Percentiles rank a stretch among this genome's conserved stretches.
phyloP scores from a whole-genome alignment of 1,140 invertebrate genomes.

The Helicoverpa zea region DNA sequence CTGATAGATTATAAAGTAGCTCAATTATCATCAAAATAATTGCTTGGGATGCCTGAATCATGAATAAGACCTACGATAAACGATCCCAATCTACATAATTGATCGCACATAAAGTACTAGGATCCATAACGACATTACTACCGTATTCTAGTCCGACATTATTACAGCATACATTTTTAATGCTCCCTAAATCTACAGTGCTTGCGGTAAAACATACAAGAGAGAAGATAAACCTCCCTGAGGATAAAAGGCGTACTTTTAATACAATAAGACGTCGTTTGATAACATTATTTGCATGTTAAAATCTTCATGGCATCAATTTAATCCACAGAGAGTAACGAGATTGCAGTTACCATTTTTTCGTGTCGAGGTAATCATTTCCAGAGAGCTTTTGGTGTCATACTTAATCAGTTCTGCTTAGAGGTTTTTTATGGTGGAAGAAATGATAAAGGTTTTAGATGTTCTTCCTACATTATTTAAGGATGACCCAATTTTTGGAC shows the following conservation, averaged over 20 bases:
- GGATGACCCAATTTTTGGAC: no score
- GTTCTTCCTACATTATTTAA: no score
- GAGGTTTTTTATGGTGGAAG: no score
- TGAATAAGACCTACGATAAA: no score
- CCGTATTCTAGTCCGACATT: background rate
- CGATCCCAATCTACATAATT: no score
- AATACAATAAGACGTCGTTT: conserved; percentile 7
- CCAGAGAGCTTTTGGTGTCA: no score
- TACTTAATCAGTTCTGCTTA: no score
- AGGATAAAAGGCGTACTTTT: conserved; percentile 12
- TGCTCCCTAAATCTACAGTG: background rate
- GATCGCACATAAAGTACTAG: no score
- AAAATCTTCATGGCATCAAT: conserved; percentile 3
- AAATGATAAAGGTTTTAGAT: no score
- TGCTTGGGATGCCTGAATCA: no score
- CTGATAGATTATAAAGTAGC: no score
- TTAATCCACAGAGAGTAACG: background rate
- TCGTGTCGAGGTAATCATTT: background rate
- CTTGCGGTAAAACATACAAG: background rate
- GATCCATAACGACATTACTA: background rate
- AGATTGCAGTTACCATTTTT: conserved; percentile 7
- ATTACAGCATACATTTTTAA: background rate
- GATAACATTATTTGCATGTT: conserved; percentile 18
- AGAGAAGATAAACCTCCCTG: background rate
- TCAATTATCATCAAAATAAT: no score